Evolutionary conservation across 2,888 invertebrate genomes (phyloP), one percentile per base, ranked within the genome.

Genomic region (Eupithecia dodoneata): DNA sequence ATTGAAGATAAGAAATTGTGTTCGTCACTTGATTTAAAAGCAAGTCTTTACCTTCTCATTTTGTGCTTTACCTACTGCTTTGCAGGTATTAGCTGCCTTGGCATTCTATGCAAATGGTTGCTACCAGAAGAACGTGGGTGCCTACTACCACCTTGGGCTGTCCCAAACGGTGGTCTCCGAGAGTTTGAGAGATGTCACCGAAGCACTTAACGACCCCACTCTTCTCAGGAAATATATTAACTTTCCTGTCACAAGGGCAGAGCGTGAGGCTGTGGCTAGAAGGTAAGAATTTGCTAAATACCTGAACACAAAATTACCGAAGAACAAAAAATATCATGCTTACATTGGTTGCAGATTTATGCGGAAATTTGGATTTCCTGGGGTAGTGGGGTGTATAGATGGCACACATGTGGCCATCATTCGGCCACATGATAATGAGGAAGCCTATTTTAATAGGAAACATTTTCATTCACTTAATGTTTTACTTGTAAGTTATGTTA

Each of bases 401-500:
- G 75, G 78, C 2, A 76, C 76, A 3, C 78, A 80, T 59, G 74
- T 80, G 45, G 79, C 79, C 4, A 75, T 80, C 12, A 18, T 79
- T 3, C 63, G 79, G 3, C 77, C 79, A 47, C 12, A 41, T 52
- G 49, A 79, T 13, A 42, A 79, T 74, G 77, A 80, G 59, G 77
- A 80, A 18, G 10, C 18, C 9, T 80, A 69, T 55, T 79, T 67
- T 18, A 77, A 80, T 41, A 71, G 76, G 41, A 79, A 80, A 52
- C 5, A 44, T 12, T 78, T 72, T 59, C 76, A 78, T 66, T 78
- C 76, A 0, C n/a, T 73, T 63, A 80, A 75, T 71, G 67, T 77
- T 18, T 5, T 76, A 52, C 45, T 76, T 6, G 69, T 69, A 42
- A 69, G 30, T 30, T 30, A 30, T 30, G 49, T 71, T 18, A 30